These are phyloP conservation scores for Xiphorhynchus erythropygius DNA, from an alignment of 2,797 vertebrate species.

Conservation along the genomic window DNA sequence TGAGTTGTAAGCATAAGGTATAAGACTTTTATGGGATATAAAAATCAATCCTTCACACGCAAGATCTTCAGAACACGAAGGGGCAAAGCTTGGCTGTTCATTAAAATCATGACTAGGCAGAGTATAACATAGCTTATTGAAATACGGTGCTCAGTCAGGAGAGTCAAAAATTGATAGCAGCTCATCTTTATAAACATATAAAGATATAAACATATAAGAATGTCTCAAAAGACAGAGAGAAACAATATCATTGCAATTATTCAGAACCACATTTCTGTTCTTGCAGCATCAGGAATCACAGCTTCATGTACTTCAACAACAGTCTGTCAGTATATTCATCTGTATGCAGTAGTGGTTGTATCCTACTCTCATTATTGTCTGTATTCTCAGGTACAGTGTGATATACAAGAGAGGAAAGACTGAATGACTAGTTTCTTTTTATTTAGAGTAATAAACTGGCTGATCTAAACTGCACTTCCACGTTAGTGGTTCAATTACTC, in stretches of 20 bases:
- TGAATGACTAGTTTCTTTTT: background rate
- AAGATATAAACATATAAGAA: background rate
- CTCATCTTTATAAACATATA: background rate
- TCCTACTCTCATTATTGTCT: background rate
- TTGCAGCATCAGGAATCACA: background rate
- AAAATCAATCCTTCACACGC: background rate
- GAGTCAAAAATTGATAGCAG: background rate
- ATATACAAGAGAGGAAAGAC: background rate
- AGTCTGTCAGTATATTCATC: background rate
- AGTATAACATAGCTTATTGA: background rate
- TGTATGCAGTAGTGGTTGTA: background rate
- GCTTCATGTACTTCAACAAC: background rate
- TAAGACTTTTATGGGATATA: background rate
- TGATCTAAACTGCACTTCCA: background rate
- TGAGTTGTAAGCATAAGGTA: background rate
- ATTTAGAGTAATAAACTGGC: background rate
- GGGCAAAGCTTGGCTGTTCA: background rate
- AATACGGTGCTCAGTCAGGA: background rate
- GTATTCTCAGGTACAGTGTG: background rate
- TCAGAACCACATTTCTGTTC: background rate
- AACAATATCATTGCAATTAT: background rate
- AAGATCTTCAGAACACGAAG: background rate
- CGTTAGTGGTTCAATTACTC: background rate
- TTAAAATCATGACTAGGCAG: background rate
- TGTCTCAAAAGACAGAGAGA: background rate